Conservation (phyloP, 2,113 vertebrate genomes). For the Phoxinus phoxinus region DNA sequence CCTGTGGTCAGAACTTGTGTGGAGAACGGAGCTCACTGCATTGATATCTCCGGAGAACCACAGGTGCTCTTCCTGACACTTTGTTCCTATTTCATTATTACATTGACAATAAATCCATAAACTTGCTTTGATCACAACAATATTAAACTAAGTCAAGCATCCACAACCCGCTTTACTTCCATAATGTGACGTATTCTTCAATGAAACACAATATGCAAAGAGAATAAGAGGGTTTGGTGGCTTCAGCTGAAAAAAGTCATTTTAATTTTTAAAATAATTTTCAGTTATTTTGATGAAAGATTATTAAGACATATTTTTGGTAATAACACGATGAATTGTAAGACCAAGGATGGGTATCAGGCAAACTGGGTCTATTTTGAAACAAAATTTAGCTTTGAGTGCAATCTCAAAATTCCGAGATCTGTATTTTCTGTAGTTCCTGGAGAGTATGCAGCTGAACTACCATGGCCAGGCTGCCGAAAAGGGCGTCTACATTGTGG, state of each 20-base stretch:
- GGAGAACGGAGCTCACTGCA: slow-evolving; percentile 90
- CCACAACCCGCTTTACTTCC: not conserved
- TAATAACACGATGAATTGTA: not conserved
- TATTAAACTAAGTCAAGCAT: not conserved
- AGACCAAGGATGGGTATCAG: not conserved
- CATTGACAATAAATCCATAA: not conserved
- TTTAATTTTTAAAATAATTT: no score
- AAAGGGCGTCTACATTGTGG: slow-evolving; percentile 88
- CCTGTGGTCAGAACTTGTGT: slow-evolving; percentile 90
- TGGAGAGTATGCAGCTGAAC: slow-evolving; percentile 90
- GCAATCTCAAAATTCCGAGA: not conserved
- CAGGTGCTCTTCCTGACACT: slow-evolving; percentile 79
- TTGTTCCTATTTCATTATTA: not conserved
- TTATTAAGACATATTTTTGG: not conserved
- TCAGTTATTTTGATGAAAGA: not conserved
- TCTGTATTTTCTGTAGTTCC: slow-evolving; percentile 76
- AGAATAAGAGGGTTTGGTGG: not conserved
- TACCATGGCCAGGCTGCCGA: slow-evolving; percentile 86
- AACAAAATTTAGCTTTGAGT: not conserved
- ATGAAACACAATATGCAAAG: not conserved
- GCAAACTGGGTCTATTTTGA: not conserved
- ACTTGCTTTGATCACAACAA: not conserved
- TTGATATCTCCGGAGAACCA: slow-evolving; percentile 94
- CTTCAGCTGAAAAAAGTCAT: no score
- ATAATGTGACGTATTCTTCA: not conserved